Percentiles rank a stretch among this genome's conserved stretches.
phyloP scores from a whole-genome alignment of 2,113 vertebrate genomes.

The Turdus rufiventris region DNA sequence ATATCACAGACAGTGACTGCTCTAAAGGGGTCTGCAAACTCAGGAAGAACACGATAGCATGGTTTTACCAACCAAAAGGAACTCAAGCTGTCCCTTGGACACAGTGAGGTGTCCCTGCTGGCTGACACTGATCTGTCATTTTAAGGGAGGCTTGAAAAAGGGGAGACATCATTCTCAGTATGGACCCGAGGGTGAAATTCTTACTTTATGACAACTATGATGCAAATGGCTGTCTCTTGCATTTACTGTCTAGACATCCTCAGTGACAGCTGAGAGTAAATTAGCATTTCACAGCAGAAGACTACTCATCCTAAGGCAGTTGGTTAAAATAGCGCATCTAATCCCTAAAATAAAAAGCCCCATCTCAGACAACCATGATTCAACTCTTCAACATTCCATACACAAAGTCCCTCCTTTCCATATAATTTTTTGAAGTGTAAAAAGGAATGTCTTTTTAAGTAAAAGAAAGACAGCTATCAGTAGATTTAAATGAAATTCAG shows the following conservation, averaged over 20 bases:
- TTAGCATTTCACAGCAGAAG: background rate
- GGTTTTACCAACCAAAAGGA: background rate
- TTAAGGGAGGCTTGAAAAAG: background rate
- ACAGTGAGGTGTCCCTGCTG: rapidly evolving
- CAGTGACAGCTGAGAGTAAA: background rate
- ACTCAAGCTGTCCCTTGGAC: background rate
- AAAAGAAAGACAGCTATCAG: background rate
- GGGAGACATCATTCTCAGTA: background rate
- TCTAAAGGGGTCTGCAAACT: background rate
- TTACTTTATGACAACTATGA: background rate
- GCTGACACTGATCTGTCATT: background rate
- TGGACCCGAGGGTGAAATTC: background rate
- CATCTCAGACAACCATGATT: background rate
- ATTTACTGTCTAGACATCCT: background rate
- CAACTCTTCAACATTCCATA: background rate
- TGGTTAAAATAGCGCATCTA: background rate
- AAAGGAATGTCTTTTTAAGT: background rate
- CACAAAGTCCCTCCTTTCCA: background rate
- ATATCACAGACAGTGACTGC: background rate
- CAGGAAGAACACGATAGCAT: background rate
- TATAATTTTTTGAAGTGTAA: background rate
- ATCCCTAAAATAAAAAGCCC: background rate
- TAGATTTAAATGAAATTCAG: background rate
- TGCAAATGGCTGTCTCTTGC: background rate
- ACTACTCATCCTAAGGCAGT: background rate